Base-by-base conservation (phyloP, 2,797 vertebrate genomes). In the Ceyx erithaca region DNA sequence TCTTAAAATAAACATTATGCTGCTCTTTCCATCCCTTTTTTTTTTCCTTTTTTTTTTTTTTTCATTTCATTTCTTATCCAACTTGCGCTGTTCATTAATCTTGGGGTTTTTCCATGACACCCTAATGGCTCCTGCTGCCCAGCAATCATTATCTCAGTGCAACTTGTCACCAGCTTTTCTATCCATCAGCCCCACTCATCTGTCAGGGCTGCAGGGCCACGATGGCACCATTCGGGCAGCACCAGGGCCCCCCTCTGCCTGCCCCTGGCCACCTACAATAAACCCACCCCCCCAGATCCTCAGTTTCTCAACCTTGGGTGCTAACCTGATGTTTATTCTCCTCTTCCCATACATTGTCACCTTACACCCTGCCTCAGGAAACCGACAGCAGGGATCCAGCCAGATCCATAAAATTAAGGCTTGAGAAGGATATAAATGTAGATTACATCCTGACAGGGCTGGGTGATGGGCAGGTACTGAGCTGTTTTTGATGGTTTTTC, bases 41-140 rank as follows among this genome's bases (percentile, higher is more conserved):
- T 78, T 95, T 92, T 45, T 48, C 14, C 87, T 46, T 20, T 31
- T 10, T 76, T 94, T 93, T 68, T 88, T 21, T 37, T 81, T 80
- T 92, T 94, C 37, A 40, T 40, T 57, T 79, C 90, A 94, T 93
- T 94, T 77, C 90, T 94, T 94, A 71, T 19, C 89, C 91, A 62
- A 7, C 78, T 85, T 14, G 52, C 1, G 14, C 85, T 62, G 75
- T 95, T 95, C 91, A 95, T 96, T 91, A 93, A 96, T 95, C 95
- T 94, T 71, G 85, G 85, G 84, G 84, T n/a, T 96, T 96, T 90
- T 92, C 90, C 85, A 22, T 92, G 85, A 94, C 92, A 91, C 91
- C 84, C 89, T 94, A 86, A 95, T 91, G 94, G 94, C 94, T 94
- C 83, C 75, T 93, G 86, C 95, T 96, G 95, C 83, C 95, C 96